Evolutionary conservation across 2,797 vertebrate genomes (phyloP).

Genomic region (Chaetodon trifasciatus): DNA sequence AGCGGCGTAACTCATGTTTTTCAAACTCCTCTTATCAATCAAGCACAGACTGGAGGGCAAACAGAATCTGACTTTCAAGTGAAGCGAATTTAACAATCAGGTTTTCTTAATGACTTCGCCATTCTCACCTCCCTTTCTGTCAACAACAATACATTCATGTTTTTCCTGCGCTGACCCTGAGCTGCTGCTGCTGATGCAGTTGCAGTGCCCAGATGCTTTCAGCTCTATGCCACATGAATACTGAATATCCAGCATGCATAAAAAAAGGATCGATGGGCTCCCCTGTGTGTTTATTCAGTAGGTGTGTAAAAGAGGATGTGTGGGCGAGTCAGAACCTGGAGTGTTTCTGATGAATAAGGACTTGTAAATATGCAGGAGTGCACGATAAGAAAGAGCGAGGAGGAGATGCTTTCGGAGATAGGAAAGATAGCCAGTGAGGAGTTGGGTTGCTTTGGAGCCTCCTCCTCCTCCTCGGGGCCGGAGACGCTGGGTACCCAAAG

Average conservation of each 20-base stretch:
- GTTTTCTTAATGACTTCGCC: conserved; percentile 36
- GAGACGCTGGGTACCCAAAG: conserved; percentile 30
- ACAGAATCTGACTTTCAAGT: conserved; percentile 32
- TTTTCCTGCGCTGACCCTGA: conserved; percentile 9
- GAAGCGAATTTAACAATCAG: conserved; percentile 18
- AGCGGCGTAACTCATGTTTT: neutral
- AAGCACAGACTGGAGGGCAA: conserved; percentile 13
- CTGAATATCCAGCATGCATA: conserved; percentile 48
- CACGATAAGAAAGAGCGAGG: conserved; percentile 17
- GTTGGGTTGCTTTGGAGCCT: conserved; percentile 28
- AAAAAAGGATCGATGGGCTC: conserved; percentile 36
- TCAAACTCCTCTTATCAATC: conserved; percentile 29
- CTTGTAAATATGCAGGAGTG: conserved; percentile 37
- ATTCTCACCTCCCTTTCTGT: conserved; percentile 50
- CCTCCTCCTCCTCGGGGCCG: neutral
- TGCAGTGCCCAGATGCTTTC: conserved; percentile 58
- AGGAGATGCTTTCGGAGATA: conserved; percentile 10
- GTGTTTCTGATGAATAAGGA: conserved; percentile 33
- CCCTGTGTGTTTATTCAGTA: conserved; percentile 33
- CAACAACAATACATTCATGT: conserved; percentile 33
- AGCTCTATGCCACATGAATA: conserved; percentile 64
- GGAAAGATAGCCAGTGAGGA: conserved; percentile 28
- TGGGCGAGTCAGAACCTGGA: conserved; percentile 29
- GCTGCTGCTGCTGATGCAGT: conserved; percentile 34
- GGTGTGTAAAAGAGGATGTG: conserved; percentile 24